Conservation (phyloP, 2,113 vertebrate species). For the Xiphophorus maculatus region DNA sequence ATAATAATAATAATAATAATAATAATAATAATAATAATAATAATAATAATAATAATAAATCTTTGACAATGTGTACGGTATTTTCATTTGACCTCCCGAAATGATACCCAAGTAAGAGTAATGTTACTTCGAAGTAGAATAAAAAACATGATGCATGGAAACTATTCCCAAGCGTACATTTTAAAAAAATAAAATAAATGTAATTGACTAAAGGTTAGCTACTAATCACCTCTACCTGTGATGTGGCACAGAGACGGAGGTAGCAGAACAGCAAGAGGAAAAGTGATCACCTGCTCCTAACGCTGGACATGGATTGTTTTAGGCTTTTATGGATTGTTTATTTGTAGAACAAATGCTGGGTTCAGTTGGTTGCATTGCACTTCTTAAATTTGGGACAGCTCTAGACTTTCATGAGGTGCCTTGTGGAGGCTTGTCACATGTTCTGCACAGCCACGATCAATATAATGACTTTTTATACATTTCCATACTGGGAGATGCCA, state of each 20-base stretch:
- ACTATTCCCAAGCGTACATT: no score
- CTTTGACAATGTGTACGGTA: no score
- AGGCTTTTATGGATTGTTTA: not conserved
- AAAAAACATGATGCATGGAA: no score
- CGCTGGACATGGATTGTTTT: not conserved
- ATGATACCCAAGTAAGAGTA: no score
- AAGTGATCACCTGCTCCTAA: not conserved
- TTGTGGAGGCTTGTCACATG: not conserved
- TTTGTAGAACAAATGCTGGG: not conserved
- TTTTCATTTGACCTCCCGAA: no score
- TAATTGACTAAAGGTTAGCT: no score
- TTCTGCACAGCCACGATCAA: not conserved
- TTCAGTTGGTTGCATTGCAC: not conserved
- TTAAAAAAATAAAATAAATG: no score
- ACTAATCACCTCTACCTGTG: no score
- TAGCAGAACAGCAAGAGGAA: not conserved
- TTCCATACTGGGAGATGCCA: constrained; percentile 68
- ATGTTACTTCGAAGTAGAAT: no score
- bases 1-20: no score
- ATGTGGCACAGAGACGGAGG: not conserved
- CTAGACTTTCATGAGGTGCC: not conserved
- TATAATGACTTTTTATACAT: constrained; percentile 43
- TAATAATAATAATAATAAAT: no score
- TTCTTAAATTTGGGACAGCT: not conserved
- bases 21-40: no score